Evolutionary conservation across 2,888 invertebrate genomes (phyloP).

Genomic region (Drosophila melanosoma): DNA sequence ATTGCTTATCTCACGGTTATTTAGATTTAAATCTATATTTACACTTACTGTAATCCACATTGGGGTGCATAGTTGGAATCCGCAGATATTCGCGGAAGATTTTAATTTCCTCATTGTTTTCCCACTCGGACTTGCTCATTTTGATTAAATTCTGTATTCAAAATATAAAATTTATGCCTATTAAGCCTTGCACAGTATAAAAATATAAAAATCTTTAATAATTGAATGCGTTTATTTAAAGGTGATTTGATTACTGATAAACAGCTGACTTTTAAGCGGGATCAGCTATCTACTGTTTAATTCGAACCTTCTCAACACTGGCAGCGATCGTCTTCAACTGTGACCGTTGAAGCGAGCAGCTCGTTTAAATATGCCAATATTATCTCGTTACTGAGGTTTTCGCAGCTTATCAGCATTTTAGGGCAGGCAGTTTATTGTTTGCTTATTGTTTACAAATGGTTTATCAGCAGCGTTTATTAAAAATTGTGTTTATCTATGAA

Average conservation of each 20-base stretch:
- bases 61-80: slow-evolving; percentile 95
- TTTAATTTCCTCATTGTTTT: slow-evolving; percentile 88
- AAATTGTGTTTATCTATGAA: slow-evolving; percentile 40
- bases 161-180: background rate
- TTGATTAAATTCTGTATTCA: slow-evolving; percentile 4
- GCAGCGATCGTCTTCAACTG: slow-evolving; percentile 49
- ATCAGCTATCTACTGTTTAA: slow-evolving; percentile 19
- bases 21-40: slow-evolving; percentile 11
- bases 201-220: background rate
- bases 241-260: slow-evolving; percentile 2
- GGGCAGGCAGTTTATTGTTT: slow-evolving; percentile 18
- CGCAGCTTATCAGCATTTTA: slow-evolving; percentile 41
- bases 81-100: slow-evolving; percentile 93
- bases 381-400: slow-evolving; percentile 35
- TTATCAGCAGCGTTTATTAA: slow-evolving; percentile 38
- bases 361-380: slow-evolving; percentile 59
- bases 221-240: slow-evolving; percentile 1
- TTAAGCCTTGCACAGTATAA: no score
- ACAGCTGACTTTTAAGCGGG: slow-evolving; percentile 48
- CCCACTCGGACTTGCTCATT: slow-evolving; percentile 82
- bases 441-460: slow-evolving; percentile 18
- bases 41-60: slow-evolving; percentile 92
- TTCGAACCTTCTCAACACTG: slow-evolving; percentile 62
- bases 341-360: slow-evolving; percentile 4
- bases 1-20: slow-evolving; percentile 35